These are phyloP conservation scores for Holacanthella duospinosa DNA, from an alignment of 2,888 invertebrate species.

Conservation along the genomic window DNA sequence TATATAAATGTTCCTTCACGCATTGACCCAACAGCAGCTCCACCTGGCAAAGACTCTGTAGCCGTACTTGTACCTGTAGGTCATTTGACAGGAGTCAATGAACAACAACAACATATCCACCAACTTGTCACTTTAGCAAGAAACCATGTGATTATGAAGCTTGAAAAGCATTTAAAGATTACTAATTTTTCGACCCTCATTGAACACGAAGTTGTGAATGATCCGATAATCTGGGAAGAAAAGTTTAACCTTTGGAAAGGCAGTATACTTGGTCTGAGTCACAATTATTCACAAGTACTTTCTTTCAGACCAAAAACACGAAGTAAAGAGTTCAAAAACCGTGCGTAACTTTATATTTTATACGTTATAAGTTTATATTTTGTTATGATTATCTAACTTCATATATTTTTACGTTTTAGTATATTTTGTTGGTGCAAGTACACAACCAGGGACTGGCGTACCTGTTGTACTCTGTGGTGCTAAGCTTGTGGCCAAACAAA, in stretches of 20 bases:
- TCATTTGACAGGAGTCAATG: background rate
- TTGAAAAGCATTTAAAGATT: background rate
- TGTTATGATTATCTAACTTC: too few relatives aligned
- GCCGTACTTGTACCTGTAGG: background rate
- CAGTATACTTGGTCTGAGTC: background rate
- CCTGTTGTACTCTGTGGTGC: background rate
- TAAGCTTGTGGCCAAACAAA: background rate
- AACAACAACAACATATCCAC: background rate
- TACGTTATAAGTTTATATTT: too few relatives aligned
- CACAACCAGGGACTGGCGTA: background rate
- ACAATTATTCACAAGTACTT: background rate
- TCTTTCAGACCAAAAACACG: background rate
- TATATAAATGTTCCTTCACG: background rate
- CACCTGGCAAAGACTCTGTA: background rate
- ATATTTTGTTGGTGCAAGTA: background rate
- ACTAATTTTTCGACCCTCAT: background rate
- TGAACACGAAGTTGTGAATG: background rate
- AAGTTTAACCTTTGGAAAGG: background rate
- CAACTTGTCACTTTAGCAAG: background rate
- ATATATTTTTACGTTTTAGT: too few relatives aligned
- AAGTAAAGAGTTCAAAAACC: too few relatives aligned
- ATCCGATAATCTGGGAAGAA: background rate
- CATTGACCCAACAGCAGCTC: background rate
- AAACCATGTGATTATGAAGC: background rate
- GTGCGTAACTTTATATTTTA: too few relatives aligned